phyloP scores from a whole-genome alignment of 2,888 invertebrate genomes.

The Nematopogon swammerdamellus region DNA sequence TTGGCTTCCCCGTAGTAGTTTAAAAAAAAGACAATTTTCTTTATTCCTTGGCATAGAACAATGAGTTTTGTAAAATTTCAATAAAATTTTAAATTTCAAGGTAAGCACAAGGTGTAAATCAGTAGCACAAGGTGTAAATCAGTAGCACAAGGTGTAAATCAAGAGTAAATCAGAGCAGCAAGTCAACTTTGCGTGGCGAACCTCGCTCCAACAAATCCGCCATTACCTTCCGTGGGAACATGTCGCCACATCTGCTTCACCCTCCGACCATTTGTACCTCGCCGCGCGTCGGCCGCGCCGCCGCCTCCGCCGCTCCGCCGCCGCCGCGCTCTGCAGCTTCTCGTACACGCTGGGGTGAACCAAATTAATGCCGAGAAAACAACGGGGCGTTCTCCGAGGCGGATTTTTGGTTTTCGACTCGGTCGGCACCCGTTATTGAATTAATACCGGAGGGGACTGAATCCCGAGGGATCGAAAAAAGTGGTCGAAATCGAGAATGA shows the following conservation, averaged over 20 bases:
- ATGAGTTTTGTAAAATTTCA: too few species aligned
- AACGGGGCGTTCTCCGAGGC: conserved; percentile 34
- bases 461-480: conserved; percentile 35
- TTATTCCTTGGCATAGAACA: too few species aligned
- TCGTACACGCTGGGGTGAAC: conserved; percentile 7
- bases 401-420: conserved; percentile 11
- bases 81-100: too few species aligned
- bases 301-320: conserved; percentile 3
- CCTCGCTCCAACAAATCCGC: not conserved
- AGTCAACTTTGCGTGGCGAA: not conserved
- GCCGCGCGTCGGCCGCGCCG: conserved; percentile 2
- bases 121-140: too few species aligned
- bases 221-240: not conserved
- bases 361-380: conserved; percentile 27
- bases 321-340: conserved; percentile 20
- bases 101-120: too few species aligned
- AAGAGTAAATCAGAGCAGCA: too few species aligned
- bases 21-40: too few species aligned
- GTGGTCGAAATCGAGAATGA: conserved; percentile 35
- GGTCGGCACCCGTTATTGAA: conserved; percentile 1
- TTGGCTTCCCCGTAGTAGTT: too few species aligned
- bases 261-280: conserved; percentile 5
- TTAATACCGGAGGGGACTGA: conserved; percentile 25
- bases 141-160: too few species aligned
- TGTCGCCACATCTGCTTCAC: not conserved